Conservation (phyloP, 1,140 invertebrate genomes). For the Drosophila neocordata region DNA sequence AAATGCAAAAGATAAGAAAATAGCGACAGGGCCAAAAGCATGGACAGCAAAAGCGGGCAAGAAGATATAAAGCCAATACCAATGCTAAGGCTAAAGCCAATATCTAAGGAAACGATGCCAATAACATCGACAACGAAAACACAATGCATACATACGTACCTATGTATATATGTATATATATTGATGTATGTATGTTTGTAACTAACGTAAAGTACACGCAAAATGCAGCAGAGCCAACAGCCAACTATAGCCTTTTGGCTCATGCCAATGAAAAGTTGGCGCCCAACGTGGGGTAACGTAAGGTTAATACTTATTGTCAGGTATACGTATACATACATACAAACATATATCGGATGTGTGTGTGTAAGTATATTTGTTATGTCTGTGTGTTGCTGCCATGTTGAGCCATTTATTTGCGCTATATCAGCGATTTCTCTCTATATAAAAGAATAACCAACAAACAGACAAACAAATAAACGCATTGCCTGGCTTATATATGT, state of each 20-base stretch:
- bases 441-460: constrained; percentile 20
- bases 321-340: constrained; percentile 12
- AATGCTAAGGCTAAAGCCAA: constrained; percentile 38
- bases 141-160: constrained; percentile 5
- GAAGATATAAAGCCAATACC: constrained; percentile 28
- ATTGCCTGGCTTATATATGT: constrained; percentile 13
- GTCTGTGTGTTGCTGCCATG: constrained; percentile 28
- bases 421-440: constrained; percentile 49
- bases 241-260: background rate
- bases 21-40: constrained; percentile 37
- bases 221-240: constrained; percentile 48
- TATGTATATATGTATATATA: background rate
- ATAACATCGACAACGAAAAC: constrained; percentile 35
- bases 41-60: constrained; percentile 11
- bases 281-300: constrained; percentile 24
- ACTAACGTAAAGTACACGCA: background rate
- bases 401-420: constrained; percentile 53
- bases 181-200: background rate
- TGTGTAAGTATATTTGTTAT: background rate
- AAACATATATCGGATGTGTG: background rate
- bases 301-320: constrained; percentile 59
- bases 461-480: constrained; percentile 32
- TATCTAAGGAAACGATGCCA: constrained; percentile 17
- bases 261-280: background rate
- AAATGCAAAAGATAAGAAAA: constrained; percentile 49